phyloP scores from a whole-genome alignment of 2,797 vertebrate species.

The Halcyon badia region DNA sequence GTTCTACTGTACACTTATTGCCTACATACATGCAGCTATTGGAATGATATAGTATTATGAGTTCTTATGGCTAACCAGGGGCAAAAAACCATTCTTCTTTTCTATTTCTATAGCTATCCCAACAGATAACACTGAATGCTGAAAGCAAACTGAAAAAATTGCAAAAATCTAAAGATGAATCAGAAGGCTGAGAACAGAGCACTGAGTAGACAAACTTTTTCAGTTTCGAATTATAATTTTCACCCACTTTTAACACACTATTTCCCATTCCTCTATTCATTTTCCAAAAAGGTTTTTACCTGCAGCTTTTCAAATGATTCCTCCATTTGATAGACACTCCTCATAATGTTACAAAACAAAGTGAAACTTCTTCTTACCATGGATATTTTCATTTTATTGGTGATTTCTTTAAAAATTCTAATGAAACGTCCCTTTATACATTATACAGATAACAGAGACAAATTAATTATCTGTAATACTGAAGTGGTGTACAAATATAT shows the following conservation, averaged over 20 bases:
- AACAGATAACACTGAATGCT: slow-evolving; percentile 42
- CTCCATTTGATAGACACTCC: not conserved
- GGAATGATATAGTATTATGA: slow-evolving; percentile 71
- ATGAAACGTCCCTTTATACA: not conserved
- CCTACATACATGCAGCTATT: slow-evolving; percentile 37
- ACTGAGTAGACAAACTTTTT: not conserved
- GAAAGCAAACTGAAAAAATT: slow-evolving; percentile 32
- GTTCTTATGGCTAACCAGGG: slow-evolving; percentile 71
- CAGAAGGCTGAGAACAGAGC: slow-evolving; percentile 14
- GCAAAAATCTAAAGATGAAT: slow-evolving; percentile 21
- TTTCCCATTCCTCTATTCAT: not conserved
- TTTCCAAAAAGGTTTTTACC: not conserved
- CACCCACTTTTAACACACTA: not conserved
- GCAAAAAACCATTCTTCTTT: slow-evolving; percentile 64
- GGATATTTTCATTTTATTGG: not conserved
- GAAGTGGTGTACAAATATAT: not conserved
- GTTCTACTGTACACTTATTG: slow-evolving; percentile 53
- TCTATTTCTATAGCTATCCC: slow-evolving; percentile 51
- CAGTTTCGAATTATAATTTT: slow-evolving; percentile 10
- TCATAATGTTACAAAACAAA: not conserved
- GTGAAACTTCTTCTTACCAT: not conserved
- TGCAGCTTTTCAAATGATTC: slow-evolving; percentile 25
- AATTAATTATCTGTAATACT: not conserved
- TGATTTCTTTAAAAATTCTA: not conserved
- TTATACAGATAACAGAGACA: not conserved